phyloP scores from a whole-genome alignment of 2,888 invertebrate genomes.

The Synanthedon formicaeformis region DNA sequence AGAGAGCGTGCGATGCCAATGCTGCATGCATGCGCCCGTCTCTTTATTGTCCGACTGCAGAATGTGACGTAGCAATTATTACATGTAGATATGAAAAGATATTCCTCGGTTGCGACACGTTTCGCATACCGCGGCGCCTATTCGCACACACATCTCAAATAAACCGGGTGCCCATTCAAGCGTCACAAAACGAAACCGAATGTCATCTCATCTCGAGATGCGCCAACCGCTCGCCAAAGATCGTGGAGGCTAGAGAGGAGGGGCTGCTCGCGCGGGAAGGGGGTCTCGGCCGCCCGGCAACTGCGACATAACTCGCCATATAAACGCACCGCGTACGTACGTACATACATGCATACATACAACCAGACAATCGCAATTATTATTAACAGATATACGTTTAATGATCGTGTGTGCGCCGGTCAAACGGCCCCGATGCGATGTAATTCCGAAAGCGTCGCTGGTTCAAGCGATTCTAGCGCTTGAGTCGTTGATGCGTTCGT shows the following conservation, averaged over 20 bases:
- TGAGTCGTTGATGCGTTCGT: slow-evolving; percentile 32
- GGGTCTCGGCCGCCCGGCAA: slow-evolving; percentile 6
- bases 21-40: background rate
- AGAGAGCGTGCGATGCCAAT: background rate
- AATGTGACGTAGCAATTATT: slow-evolving; percentile 8
- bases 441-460: slow-evolving; percentile 23
- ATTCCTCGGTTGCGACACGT: slow-evolving; percentile 7
- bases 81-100: slow-evolving; percentile 10
- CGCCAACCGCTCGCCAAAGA: slow-evolving; percentile 32
- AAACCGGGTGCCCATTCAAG: slow-evolving; percentile 43
- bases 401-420: slow-evolving; percentile 50
- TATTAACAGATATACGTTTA: slow-evolving; percentile 64
- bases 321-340: slow-evolving; percentile 51
- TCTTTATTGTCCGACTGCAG: background rate
- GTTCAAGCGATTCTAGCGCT: slow-evolving; percentile 33
- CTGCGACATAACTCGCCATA: slow-evolving; percentile 46
- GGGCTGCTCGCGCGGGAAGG: slow-evolving; percentile 9
- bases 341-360: slow-evolving; percentile 46
- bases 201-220: slow-evolving; percentile 56
- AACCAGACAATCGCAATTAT: slow-evolving; percentile 65
- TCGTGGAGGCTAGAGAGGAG: slow-evolving; percentile 22
- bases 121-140: slow-evolving; percentile 18
- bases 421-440: slow-evolving; percentile 29
- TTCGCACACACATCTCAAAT: slow-evolving; percentile 28
- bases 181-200: slow-evolving; percentile 52